A percentile compares a stretch with the other conserved stretches of the same genome.
Conservation (phyloP, 2,113 vertebrate species). For the Callaeas wilsoni region DNA sequence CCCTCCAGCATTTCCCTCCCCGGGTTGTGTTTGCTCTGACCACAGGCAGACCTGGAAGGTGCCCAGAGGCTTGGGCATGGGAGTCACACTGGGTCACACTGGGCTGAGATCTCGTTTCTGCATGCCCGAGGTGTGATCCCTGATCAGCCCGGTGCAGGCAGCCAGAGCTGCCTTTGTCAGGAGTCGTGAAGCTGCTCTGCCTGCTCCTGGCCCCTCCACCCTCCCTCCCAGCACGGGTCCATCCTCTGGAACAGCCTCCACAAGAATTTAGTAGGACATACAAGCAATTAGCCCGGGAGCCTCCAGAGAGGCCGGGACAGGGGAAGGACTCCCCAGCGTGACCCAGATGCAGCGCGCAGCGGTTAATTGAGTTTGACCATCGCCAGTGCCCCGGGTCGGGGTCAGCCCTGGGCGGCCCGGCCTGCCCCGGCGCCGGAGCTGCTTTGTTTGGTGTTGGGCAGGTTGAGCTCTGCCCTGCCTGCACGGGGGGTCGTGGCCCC, state of each 20-base stretch:
- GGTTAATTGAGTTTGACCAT: constrained; percentile 18
- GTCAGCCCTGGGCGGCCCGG: neutral
- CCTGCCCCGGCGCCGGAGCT: accelerated
- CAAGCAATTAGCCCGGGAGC: accelerated
- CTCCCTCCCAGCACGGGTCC: neutral
- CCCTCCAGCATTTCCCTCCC: neutral
- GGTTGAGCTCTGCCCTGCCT: neutral
- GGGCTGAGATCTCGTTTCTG: neutral
- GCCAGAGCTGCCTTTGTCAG: accelerated
- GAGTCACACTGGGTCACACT: accelerated
- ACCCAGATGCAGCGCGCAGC: neutral
- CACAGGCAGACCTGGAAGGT: neutral
- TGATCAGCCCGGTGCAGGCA: neutral
- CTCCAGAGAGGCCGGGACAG: neutral
- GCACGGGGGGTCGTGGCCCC: accelerated
- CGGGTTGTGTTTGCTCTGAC: accelerated
- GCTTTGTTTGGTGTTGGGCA: neutral
- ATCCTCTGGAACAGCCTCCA: neutral
- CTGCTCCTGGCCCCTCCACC: neutral
- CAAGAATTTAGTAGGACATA: neutral
- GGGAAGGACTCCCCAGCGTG: neutral
- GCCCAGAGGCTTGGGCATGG: accelerated
- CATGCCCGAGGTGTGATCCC: accelerated
- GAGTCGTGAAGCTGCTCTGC: accelerated
- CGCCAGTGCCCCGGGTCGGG: neutral